phyloP scores from a whole-genome alignment of 92 coral and sea anemone species.

The Galaxea fascicularis region DNA sequence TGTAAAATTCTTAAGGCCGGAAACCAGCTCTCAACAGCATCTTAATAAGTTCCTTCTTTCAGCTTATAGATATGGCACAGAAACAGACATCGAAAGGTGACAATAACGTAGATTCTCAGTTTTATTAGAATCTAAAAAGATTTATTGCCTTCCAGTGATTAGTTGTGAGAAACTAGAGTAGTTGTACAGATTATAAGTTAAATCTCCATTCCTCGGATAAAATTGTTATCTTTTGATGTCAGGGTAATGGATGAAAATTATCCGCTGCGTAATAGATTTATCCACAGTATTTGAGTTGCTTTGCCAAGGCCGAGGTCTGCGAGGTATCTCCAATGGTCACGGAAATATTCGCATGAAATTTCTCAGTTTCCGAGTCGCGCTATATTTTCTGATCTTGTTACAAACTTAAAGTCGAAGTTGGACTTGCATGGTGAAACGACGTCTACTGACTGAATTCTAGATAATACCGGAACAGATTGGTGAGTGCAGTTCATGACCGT shows the following conservation, averaged over 20 bases:
- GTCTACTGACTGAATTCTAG: background rate
- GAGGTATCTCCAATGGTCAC: background rate
- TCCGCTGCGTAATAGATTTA: background rate
- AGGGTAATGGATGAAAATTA: background rate
- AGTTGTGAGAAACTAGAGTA: background rate
- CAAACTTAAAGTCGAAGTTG: background rate
- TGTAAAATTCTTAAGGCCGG: background rate
- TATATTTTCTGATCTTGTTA: background rate
- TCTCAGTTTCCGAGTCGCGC: background rate
- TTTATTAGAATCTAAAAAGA: background rate
- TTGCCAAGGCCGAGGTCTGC: background rate
- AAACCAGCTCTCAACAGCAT: background rate
- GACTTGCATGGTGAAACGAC: background rate
- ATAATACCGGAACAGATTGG: background rate
- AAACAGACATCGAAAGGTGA: background rate
- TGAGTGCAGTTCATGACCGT: background rate
- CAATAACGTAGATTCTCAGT: background rate
- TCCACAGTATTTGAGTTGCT: background rate
- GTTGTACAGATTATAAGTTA: background rate
- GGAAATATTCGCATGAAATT: background rate
- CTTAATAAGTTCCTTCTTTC: background rate
- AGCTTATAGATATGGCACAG: background rate
- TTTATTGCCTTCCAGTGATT: background rate
- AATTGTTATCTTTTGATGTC: background rate
- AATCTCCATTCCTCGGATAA: background rate